phyloP scores from a whole-genome alignment of 2,888 invertebrate genomes.

The Saturnia japonica region DNA sequence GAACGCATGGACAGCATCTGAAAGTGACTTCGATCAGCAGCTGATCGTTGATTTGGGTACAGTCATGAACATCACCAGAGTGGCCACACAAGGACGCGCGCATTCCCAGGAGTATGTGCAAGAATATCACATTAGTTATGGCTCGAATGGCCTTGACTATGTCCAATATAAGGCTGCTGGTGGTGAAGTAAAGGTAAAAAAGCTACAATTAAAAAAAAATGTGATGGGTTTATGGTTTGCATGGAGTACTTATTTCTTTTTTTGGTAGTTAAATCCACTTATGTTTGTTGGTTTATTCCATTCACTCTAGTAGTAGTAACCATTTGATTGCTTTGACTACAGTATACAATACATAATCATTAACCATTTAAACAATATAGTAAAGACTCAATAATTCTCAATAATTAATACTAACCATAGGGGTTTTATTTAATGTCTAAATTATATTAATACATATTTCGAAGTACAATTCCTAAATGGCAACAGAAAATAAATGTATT shows the following conservation, averaged over 20 bases:
- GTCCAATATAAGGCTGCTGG: slow-evolving; percentile 94
- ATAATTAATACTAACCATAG: not conserved
- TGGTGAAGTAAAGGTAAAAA: slow-evolving; percentile 92
- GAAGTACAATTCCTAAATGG: slow-evolving; percentile 11
- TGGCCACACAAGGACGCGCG: slow-evolving; percentile 94
- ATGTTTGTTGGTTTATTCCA: not conserved
- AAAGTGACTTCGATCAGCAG: slow-evolving; percentile 96
- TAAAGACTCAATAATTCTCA: not conserved
- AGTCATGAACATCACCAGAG: slow-evolving; percentile 93
- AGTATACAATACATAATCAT: not conserved
- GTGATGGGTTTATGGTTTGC: slow-evolving; percentile 34
- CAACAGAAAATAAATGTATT: not conserved
- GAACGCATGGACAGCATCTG: slow-evolving; percentile 95
- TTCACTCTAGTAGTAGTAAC: slow-evolving; percentile 14
- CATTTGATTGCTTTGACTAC: slow-evolving; percentile 5
- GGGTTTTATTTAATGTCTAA: not conserved
- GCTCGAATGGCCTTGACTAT: slow-evolving; percentile 94
- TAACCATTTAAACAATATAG: not conserved
- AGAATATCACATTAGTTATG: slow-evolving; percentile 96
- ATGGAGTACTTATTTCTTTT: slow-evolving; percentile 29
- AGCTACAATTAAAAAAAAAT: slow-evolving; percentile 27
- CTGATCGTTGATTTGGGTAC: slow-evolving; percentile 94
- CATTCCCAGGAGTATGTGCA: slow-evolving; percentile 95
- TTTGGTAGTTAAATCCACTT: slow-evolving; percentile 11
- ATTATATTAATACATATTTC: slow-evolving; percentile 13